Base-by-base conservation (phyloP, 2,888 invertebrate genomes). In the Ichneumoninae sp. region DNA sequence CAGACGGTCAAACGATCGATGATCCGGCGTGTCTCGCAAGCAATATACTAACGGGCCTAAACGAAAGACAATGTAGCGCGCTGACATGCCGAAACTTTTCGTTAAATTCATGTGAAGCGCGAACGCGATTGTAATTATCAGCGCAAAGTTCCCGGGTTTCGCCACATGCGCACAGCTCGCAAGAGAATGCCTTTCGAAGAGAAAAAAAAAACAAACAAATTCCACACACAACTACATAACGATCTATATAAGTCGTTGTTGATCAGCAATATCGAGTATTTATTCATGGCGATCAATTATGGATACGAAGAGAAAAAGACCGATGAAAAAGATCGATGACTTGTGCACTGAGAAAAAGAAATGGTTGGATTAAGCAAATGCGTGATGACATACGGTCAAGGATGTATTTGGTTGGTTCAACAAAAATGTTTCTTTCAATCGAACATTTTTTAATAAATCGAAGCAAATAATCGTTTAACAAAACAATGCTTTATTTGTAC, bases 1-100 rank as follows among this genome's bases (percentile, higher is more conserved):
- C 68, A 30, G 73, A 63, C 66, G 79, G 82, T 85, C 79, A 85
- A 85, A 80, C 68, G 82, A 85, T 85, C 82, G 82, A 82, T 73
- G 85, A 85, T 82, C 77, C 73, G 69, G 66, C 10, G 30, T 81
- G 63, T 44, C 68, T 65, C 52, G 60, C 60, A 26, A 54, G 54
- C 19, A 2, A 54, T 26, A 40, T 6, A 40, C 40, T 40, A 40
- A 40, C 26, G 30, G 30, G 30, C 30, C 30, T 60, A 26, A 13
- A 22, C 60, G 60, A 60, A 60, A 30, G 16, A 30, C 60, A 3
- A 22, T 54, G 54, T 54, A 60, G 26, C 13, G 26, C 26, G 57
- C 13, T 36, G 6, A 73, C 57, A n/a, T 36, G 71, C 30, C 30
- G 30, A 60, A 60, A 26, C 13, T 30, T 30, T 30, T 30, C 19